Evolutionary conservation across 2,888 invertebrate species (phyloP), one percentile per base, ranked within the genome.

Genomic region (Hypselothyrea guttata): DNA sequence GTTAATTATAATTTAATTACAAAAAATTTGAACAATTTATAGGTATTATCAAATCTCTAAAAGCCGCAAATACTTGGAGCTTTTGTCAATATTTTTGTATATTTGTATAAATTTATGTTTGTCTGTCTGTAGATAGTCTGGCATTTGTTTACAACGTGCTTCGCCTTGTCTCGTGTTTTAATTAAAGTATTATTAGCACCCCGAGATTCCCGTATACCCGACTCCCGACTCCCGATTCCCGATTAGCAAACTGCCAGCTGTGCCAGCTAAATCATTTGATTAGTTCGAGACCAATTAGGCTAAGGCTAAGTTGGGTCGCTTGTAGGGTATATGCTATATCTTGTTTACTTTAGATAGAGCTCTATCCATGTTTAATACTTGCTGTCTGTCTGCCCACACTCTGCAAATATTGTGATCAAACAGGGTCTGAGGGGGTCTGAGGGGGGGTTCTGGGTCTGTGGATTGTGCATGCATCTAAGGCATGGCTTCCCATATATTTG

Each of bases 121-220:
- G 12, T 15, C 27, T 22, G 9, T 40, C 31, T 27, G n/a, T 22
- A 2, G n/a, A n/a, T n/a, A n/a, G 13, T 9, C 59, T 57, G 38
- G 56, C 68, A 83, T 45, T 46, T 79, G 72, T 72, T 75, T 71
- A 59, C 76, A 60, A 40, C 49, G 51, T 44, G 51, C 52, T 15
- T 27, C 7, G 35, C 22, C 22, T 5, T 22, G 22, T 22, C 22
- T 22, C 22, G 22, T 5, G 4, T 44, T 35, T 51, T 47, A 66
- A 69, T 78, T 61, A 45, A 47, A 34, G 9, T 27, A 30, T 44
- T 22, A 74, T 68, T 53, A 76, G 46, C 49, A 56, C 15, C 11
- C 22, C 28, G 38, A 33, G 40, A 37, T 30, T 41, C 34, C 33
- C 33, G n/a, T 34, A 16, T 22, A 4, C 5, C 5, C 5, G 22